Base-by-base conservation (phyloP, 1,140 invertebrate genomes). In the Eupristina koningsbergeri region DNA sequence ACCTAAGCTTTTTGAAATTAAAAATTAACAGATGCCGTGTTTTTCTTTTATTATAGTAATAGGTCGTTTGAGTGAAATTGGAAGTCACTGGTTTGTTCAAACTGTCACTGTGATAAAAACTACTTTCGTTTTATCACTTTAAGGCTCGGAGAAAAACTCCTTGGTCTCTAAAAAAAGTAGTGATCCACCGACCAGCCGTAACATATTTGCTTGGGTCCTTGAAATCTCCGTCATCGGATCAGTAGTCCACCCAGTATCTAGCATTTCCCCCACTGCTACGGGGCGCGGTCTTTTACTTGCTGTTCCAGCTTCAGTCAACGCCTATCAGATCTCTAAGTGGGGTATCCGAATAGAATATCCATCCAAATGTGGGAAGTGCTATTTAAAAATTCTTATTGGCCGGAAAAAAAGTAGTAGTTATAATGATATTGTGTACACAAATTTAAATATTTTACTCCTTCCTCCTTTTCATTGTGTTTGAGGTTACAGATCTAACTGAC, bases 351-450 rank as follows among this genome's bases (percentile, higher is more conserved):
- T 26, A 26, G 9, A 17, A 3, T 9, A 36, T 1, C 26, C 22
- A 22, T 26, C 45, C 0, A 41, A 47, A 31, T 47, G 6, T 50
- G 39, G 45, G 36, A 47, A 79, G 76, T 45, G n/a, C 11, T n/a
- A 36, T 45, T 79, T 64, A 64, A 79, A 79, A 79, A 79, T 64
- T 41, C 34, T 79, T 79, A 79, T 79, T 79, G 76, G 73, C 39
- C 69, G 39, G 6, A 71, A 11, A 8, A n/a, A 19, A 71, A 26
- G 22, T 17, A 36, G 22, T 64, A 58, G 64, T 67, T 50, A 69
- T 15, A n/a, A 11, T 26, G 26, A n/a, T n/a, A 45, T 80, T 80
- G 15, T 69, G n/a, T 8, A 1, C 11, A 15, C 17, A 67, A 79
- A 47, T 17, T 61, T n/a, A n/a, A n/a, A n/a, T n/a, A n/a, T n/a